Base-by-base conservation (phyloP, 2,888 invertebrate genomes). In the Leptogaster cylindrica region DNA sequence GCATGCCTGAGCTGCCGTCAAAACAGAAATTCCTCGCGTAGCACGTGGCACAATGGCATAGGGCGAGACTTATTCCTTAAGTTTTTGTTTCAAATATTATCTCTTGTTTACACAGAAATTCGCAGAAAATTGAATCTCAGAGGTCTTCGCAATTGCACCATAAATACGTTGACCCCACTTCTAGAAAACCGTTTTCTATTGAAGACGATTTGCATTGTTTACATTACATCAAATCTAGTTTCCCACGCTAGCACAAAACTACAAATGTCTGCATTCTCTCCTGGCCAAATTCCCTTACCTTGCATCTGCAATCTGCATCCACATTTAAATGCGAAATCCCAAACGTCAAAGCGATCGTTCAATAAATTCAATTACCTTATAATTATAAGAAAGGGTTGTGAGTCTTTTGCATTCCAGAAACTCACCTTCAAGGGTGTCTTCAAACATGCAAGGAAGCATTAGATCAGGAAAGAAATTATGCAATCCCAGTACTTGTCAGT, bases 1-100 rank as follows among this genome's bases (percentile, higher is more conserved):
- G 61, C 61, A 61, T 18, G 61, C 44, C 61, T 36, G 33, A 23
- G 36, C 55, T 55, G 55, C 55, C 55, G 55, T 55, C 55, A 55
- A 55, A 55, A 55, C 55, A 55, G 55, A 55, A 36, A 36, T 23
- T 33, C 36, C 20, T 14, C 25, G 16, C 25, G 36, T 36, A 55
- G 55, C 55, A 55, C 55, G 55, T 55, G 55, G 39, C 39, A 55
- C 36, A 55, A 55, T 55, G 12, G 50, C 8, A n/a, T 25, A 7
- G 2, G 28, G 12, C 25, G n/a, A n/a, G n/a, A n/a, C n/a, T n/a
- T n/a, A 28, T 20, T 36, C 23, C 39, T 55, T 8, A 55, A 55
- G 55, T 36, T 23, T 23, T n/a, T 41, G 2, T n/a, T 41, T 16
- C 36, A 31, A 27, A 36, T 55, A 39, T 55, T 55, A 18, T 50